These are phyloP conservation scores for Goniozus legneri DNA, from an alignment of 1,140 invertebrate species.

Conservation along the genomic window DNA sequence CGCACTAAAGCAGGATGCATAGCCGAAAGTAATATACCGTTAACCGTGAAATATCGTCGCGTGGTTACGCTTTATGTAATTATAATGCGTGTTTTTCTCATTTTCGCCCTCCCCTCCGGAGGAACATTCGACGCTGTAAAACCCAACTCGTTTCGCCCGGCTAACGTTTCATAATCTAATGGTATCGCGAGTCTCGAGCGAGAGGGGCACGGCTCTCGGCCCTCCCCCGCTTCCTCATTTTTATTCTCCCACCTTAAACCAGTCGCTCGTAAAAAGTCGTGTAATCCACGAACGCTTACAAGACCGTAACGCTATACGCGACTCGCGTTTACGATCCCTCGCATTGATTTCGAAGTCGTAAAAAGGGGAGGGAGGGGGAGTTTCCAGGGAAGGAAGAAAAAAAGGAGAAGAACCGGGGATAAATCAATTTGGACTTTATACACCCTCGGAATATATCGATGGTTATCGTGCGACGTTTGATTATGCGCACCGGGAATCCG, in stretches of 20 bases:
- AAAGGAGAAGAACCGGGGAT: not conserved
- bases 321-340: too few relatives aligned
- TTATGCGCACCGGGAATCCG: not conserved
- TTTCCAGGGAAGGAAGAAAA: not conserved
- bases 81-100: too few relatives aligned
- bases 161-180: too few relatives aligned
- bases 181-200: too few relatives aligned
- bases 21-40: too few relatives aligned
- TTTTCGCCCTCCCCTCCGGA: too few relatives aligned
- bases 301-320: not conserved
- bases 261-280: not conserved
- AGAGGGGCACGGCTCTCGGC: too few relatives aligned
- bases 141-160: too few relatives aligned
- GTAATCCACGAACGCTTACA: not conserved
- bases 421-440: not conserved
- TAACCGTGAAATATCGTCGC: too few relatives aligned
- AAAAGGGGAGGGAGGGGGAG: not conserved
- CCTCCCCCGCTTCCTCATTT: not conserved
- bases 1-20: too few relatives aligned
- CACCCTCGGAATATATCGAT: not conserved
- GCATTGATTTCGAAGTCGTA: not conserved
- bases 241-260: not conserved
- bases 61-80: too few relatives aligned
- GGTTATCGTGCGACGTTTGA: not conserved
- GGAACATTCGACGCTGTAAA: too few relatives aligned